Conservation (phyloP, 2,888 invertebrate genomes). For the Nemapogon koenigi region DNA sequence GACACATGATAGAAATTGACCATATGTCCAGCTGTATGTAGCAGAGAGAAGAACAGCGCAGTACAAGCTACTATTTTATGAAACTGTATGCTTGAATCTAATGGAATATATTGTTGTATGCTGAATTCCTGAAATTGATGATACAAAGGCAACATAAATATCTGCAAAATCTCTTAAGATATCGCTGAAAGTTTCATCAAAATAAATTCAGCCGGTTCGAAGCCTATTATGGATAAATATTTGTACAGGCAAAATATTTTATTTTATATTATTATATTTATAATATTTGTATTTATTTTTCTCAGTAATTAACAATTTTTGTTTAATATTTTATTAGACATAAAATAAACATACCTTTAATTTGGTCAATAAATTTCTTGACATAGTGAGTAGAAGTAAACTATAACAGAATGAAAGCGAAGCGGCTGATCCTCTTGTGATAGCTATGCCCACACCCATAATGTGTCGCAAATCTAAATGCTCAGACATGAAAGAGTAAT, state of each 20-base stretch:
- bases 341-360: conserved; percentile 63
- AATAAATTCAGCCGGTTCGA: too few relatives aligned
- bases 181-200: too few relatives aligned
- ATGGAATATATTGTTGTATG: conserved; percentile 90
- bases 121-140: conserved; percentile 81
- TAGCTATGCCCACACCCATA: conserved; percentile 96
- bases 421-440: conserved; percentile 93
- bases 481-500: conserved; percentile 96
- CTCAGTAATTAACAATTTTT: not conserved
- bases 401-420: conserved; percentile 95
- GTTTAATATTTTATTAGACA: not conserved
- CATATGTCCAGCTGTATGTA: conserved; percentile 94
- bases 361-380: conserved; percentile 88
- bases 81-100: conserved; percentile 95
- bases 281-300: not conserved
- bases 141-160: too few relatives aligned
- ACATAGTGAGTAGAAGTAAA: conserved; percentile 90
- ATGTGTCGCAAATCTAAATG: conserved; percentile 94
- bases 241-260: too few relatives aligned
- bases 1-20: conserved; percentile 98
- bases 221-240: too few relatives aligned
- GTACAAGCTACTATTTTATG: conserved; percentile 97
- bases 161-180: too few relatives aligned
- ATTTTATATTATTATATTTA: too few relatives aligned
- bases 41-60: conserved; percentile 88